A percentile compares a stretch with the other conserved stretches of the same genome.
phyloP scores from a whole-genome alignment of 1,140 invertebrate genomes.

The Drosophila ohnishii region DNA sequence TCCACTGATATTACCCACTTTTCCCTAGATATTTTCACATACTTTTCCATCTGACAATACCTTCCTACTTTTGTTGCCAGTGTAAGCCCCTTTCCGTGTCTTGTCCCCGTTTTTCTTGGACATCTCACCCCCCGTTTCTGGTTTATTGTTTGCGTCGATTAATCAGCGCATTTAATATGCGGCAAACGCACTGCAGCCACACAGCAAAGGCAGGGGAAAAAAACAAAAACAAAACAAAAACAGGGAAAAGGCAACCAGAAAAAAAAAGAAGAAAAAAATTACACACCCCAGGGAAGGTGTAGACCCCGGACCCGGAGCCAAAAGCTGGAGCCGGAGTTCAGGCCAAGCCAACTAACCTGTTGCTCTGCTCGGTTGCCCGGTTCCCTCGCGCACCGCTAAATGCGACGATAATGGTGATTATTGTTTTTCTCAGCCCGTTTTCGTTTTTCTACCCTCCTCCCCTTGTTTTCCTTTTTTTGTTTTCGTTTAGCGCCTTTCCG shows the following conservation, averaged over 20 bases:
- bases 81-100: slow-evolving; percentile 13
- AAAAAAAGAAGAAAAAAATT: background rate
- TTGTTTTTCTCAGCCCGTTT: slow-evolving; percentile 27
- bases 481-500: slow-evolving; percentile 51
- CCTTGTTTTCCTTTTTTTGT: background rate
- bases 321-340: slow-evolving; percentile 38
- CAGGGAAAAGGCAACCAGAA: slow-evolving; percentile 5
- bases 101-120: slow-evolving; percentile 51
- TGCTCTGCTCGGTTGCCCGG: slow-evolving; percentile 6
- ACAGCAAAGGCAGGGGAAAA: slow-evolving; percentile 6
- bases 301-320: slow-evolving; percentile 16
- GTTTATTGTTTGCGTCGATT: slow-evolving; percentile 69
- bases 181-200: slow-evolving; percentile 52
- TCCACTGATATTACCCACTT: too few relatives aligned
- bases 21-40: background rate
- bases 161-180: slow-evolving; percentile 71
- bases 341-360: slow-evolving; percentile 56
- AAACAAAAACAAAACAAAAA: slow-evolving; percentile 5
- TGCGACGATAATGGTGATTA: slow-evolving; percentile 13
- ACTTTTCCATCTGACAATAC: background rate
- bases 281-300: slow-evolving; percentile 8
- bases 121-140: slow-evolving; percentile 7
- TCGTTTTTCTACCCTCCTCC: slow-evolving; percentile 9
- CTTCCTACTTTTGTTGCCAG: slow-evolving; percentile 1
- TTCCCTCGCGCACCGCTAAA: background rate